Base-by-base conservation (phyloP, 2,797 vertebrate genomes). In the Sebastes itinus region DNA sequence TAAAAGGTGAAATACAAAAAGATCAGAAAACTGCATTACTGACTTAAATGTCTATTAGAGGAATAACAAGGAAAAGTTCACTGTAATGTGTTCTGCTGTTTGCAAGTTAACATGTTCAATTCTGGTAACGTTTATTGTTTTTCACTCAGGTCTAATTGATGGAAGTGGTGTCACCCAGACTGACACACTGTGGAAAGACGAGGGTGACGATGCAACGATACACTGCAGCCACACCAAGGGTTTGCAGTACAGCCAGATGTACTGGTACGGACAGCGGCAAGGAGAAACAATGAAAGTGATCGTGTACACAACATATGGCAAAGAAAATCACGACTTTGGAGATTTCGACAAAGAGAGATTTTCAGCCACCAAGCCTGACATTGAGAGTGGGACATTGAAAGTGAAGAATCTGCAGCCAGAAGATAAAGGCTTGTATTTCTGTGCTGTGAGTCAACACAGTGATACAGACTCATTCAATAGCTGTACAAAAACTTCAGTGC, bases 381-480 rank as follows among this genome's bases (percentile, higher is more conserved):
- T 14, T 67, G 6, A 72, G 2, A 92, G 4, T 2, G 91, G 93
- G 54, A 86, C 89, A 7, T 67, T 93, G 3, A 89, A 78, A 62
- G 85, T 93, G 72, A 88, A 75, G 7, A 68, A 81, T 9, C 27
- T 88, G 75, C 42, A 77, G 75, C 42, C 76, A 54, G 22, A 6
- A 30, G 85, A 92, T 54, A 71, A 49, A 16, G 92, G 86, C 38
- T 71, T 87, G 23, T 93, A 94, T 30, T 86, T 79, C 72, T 85
- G 76, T 84, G 85, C 85, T 20, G 88, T 86, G 4, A 80, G 78
- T n/a, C 0, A 63, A 10, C 88, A 91, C 90, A 72, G 83, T 80
- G 85, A n/a, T 13, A 54, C 54, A 81, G 46, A 67, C 1, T 30
- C 23, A 10, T 2, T 16, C 18, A 13, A 8, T 0, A 27, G 70